Evolutionary conservation across 2,113 vertebrate genomes (phyloP).

Genomic region (Poeciliopsis turrubarensis): DNA sequence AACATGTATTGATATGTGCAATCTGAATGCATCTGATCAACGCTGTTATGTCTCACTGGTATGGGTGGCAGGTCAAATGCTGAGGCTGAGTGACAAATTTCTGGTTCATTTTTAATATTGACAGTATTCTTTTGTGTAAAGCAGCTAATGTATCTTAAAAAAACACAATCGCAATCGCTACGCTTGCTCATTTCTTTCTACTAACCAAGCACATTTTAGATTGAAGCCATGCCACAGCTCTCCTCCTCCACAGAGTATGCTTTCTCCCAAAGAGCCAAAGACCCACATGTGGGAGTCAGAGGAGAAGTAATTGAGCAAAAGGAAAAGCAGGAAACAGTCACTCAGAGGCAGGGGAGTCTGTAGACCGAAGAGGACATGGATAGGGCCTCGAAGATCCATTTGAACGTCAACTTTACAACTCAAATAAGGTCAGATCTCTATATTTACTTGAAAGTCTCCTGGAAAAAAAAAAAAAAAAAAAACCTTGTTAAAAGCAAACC

Average conservation of each 20-base stretch:
- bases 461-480: slow-evolving; percentile 4
- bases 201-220: slow-evolving; percentile 32
- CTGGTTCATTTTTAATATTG: slow-evolving; percentile 37
- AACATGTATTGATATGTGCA: slow-evolving; percentile 35
- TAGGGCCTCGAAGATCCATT: slow-evolving; percentile 41
- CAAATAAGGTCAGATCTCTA: slow-evolving; percentile 32
- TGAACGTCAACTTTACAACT: slow-evolving; percentile 31
- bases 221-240: slow-evolving; percentile 27
- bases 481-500: slow-evolving; percentile 19
- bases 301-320: slow-evolving; percentile 69
- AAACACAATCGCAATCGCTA: slow-evolving; percentile 1
- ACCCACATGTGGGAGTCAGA: slow-evolving; percentile 73
- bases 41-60: slow-evolving; percentile 19
- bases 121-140: slow-evolving; percentile 30
- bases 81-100: slow-evolving; percentile 31
- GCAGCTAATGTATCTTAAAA: slow-evolving; percentile 34
- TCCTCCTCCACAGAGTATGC: slow-evolving; percentile 63
- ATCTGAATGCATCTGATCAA: slow-evolving; percentile 28
- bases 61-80: slow-evolving; percentile 19
- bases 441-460: slow-evolving; percentile 32
- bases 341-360: slow-evolving; percentile 60
- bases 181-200: slow-evolving; percentile 20
- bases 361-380: slow-evolving; percentile 60
- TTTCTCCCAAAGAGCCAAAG: slow-evolving; percentile 57
- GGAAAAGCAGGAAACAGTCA: slow-evolving; percentile 61